Conservation (phyloP, 2,888 invertebrate species). For the Drosophila mercatorum region DNA sequence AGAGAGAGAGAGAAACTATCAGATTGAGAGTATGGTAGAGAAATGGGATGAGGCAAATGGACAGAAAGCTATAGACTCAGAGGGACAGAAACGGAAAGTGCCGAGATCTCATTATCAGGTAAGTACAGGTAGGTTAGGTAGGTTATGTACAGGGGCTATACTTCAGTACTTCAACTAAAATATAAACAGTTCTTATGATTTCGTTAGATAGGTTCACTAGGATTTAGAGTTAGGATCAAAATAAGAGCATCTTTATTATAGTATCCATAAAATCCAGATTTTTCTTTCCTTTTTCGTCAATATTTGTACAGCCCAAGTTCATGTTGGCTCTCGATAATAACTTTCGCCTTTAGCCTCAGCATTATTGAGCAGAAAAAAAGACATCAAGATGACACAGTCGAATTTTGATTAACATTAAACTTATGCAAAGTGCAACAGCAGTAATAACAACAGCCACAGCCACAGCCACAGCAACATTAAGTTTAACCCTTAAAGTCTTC, state of each 20-base stretch:
- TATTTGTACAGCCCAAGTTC: neutral
- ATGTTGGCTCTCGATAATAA: neutral
- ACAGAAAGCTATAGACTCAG: neutral
- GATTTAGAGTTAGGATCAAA: no score
- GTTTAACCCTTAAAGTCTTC: neutral
- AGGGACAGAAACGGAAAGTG: neutral
- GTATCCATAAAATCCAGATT: neutral
- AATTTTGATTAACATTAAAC: conserved; percentile 59
- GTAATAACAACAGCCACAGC: conserved; percentile 31
- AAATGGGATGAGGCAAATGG: neutral
- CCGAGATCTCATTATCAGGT: neutral
- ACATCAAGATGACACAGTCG: conserved; percentile 44
- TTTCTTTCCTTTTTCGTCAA: neutral
- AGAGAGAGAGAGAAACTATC: no score
- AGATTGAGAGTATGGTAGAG: neutral
- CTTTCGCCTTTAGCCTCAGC: neutral
- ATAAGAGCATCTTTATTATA: no score
- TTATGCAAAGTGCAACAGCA: conserved; percentile 62
- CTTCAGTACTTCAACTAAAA: no score
- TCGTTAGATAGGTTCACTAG: no score
- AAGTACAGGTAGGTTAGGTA: no score
- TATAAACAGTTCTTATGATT: no score
- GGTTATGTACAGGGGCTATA: no score
- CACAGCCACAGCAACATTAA: no score
- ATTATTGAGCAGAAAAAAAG: conserved; percentile 1